These are phyloP conservation scores for Carassius auratus DNA, from an alignment of 2,113 vertebrate genomes.

Conservation along the genomic window DNA sequence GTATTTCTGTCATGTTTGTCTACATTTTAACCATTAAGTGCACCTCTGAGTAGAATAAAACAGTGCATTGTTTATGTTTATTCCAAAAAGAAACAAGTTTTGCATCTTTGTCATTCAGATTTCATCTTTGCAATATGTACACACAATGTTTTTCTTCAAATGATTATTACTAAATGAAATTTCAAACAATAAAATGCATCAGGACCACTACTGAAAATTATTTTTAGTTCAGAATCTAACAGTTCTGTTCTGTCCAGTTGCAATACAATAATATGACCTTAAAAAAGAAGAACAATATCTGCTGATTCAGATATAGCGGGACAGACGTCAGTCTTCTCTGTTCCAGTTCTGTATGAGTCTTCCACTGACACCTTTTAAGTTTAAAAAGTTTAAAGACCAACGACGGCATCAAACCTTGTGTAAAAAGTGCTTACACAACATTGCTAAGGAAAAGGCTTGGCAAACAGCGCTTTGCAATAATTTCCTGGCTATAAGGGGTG, in stretches of 20 bases:
- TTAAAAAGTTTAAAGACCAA: not conserved
- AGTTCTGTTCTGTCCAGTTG: not conserved
- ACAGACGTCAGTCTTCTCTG: not conserved
- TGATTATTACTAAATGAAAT: not conserved
- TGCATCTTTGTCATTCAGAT: not conserved
- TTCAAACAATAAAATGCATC: not conserved
- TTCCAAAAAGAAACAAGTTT: not conserved
- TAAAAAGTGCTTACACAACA: constrained; percentile 25
- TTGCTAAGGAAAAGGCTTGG: not conserved
- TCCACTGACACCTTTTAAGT: not conserved
- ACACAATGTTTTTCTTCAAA: not conserved
- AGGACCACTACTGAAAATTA: not conserved
- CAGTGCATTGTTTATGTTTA: not conserved
- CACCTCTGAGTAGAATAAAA: not conserved
- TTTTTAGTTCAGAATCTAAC: not conserved
- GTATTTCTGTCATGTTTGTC: not conserved
- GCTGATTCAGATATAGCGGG: not conserved
- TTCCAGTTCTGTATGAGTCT: not conserved
- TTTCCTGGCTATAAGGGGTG: not conserved
- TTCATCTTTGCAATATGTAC: constrained; percentile 2
- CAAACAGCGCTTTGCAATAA: not conserved
- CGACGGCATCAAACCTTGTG: not conserved
- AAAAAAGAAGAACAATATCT: not conserved
- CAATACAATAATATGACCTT: not conserved
- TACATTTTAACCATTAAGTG: not conserved